Evolutionary conservation across 2,113 vertebrate genomes (phyloP), one percentile per base, ranked within the genome.

Genomic region (Aphyosemion australe): DNA sequence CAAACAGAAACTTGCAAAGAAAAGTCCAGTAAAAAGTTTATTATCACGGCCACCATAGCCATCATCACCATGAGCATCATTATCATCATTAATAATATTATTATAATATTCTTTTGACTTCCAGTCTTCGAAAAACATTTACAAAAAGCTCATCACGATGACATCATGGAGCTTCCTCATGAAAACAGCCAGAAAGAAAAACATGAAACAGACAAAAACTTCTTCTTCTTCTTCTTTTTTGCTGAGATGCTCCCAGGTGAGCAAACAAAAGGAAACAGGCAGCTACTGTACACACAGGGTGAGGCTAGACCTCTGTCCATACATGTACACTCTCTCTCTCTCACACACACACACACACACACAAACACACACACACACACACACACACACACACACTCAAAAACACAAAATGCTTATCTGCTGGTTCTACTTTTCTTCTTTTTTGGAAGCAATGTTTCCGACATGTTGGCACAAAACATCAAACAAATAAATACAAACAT

Each of bases 11-110:
- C 9, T 1, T 9, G 18, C n/a, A 48, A 18, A 48, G 5, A 42
- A 41, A 21, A 34, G 34, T 96, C 94, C 93, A 96, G 95, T 97
- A 97, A 89, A 97, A 97, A 96, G 94, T 97, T 98, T 98, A 96
- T 94, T 96, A 84, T 89, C 71, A 79, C 80, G 67, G 64, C 64
- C 80, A 84, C 81, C 61, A 80, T 68, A 55, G 47, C 79, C 54
- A 65, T 79, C 43, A 61, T 69, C 42, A 64, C 54, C 12, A 80
- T 59, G 49, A 76, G 66, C 42, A 58, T 74, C 20, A 64, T 67
- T 37, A 75, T 61, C 26, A 64, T 63, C 59, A 74, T 72, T 90
- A 76, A 47, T 47, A 47, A 47, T 47, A 48, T 88, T 87, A 89
- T 82, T 79, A 84, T 82, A 87, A 79, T 76, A 93, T 93, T 94